Percentiles rank a stretch among this genome's conserved stretches.
These are phyloP conservation scores for Asobara japonica DNA, from an alignment of 1,140 invertebrate species.

Conservation along the genomic window DNA sequence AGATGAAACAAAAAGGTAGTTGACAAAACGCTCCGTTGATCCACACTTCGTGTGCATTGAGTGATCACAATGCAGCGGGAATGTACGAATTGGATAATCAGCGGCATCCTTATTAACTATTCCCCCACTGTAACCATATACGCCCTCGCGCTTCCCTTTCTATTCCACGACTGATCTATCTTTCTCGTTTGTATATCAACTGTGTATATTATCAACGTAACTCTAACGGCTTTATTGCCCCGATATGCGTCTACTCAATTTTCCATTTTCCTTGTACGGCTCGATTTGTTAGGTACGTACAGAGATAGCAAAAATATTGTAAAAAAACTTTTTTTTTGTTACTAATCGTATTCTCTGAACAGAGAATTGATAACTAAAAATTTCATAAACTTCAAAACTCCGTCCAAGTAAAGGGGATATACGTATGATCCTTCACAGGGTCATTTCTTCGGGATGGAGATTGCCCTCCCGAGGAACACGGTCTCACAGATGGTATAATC, in stretches of 20 bases:
- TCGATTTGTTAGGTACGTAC: not conserved
- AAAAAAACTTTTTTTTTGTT: not conserved
- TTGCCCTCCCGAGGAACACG: no score
- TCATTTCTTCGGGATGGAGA: no score
- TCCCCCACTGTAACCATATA: slow-evolving; percentile 53
- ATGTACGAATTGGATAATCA: slow-evolving; percentile 69
- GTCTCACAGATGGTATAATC: no score
- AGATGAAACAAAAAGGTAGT: slow-evolving; percentile 5
- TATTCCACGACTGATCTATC: not conserved
- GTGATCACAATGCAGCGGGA: slow-evolving; percentile 67
- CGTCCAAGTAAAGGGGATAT: no score
- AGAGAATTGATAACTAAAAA: no score
- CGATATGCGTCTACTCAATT: not conserved
- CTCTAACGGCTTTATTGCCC: slow-evolving; percentile 4
- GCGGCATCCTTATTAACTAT: slow-evolving; percentile 67
- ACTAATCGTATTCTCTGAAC: no score
- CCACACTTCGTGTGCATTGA: slow-evolving; percentile 32
- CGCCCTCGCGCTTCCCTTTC: slow-evolving; percentile 63
- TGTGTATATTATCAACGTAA: slow-evolving; percentile 6
- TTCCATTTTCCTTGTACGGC: not conserved
- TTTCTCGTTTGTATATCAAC: not conserved
- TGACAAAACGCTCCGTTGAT: slow-evolving; percentile 1
- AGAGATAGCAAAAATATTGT: not conserved
- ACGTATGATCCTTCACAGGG: no score
- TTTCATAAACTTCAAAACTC: no score